These are phyloP conservation scores for Aethes cnicana DNA, from an alignment of 2,888 invertebrate genomes.

Conservation along the genomic window DNA sequence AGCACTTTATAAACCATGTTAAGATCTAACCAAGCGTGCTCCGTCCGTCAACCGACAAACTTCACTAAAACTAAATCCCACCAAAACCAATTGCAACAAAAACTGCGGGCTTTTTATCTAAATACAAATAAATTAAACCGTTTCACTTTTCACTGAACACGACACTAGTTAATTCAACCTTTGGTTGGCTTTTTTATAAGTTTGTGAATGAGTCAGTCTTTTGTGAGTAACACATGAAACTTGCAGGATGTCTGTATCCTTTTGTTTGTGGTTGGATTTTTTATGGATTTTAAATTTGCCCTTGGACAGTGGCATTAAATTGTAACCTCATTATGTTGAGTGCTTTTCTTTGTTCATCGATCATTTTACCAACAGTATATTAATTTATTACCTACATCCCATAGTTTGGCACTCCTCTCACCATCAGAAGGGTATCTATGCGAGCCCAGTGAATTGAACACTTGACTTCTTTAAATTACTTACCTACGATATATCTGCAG, in stretches of 20 bases:
- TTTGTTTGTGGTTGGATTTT: neutral
- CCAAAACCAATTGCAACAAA: constrained; percentile 18
- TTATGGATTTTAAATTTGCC: no score
- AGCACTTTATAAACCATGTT: constrained; percentile 18
- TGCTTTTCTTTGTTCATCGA: no score
- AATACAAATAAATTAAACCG: constrained; percentile 37
- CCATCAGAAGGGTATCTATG: no score
- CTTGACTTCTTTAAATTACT: no score
- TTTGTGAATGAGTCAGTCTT: constrained; percentile 6
- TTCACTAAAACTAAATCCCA: constrained; percentile 23
- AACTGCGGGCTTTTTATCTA: constrained; percentile 31
- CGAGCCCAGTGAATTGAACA: no score
- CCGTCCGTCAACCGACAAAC: constrained; percentile 4
- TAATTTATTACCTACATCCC: no score
- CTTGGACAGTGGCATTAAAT: no score
- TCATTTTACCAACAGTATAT: no score
- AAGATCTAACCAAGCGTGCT: constrained; percentile 4
- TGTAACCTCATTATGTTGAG: no score
- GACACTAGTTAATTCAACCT: constrained; percentile 6
- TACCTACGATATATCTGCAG: no score
- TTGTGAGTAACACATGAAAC: constrained; percentile 9
- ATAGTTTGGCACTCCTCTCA: no score
- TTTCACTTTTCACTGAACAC: constrained; percentile 14
- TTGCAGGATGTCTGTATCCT: constrained; percentile 14
- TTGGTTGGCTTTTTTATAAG: constrained; percentile 2